Conservation (phyloP, 2,888 invertebrate species). For the Marasmarcha lunaedactyla region DNA sequence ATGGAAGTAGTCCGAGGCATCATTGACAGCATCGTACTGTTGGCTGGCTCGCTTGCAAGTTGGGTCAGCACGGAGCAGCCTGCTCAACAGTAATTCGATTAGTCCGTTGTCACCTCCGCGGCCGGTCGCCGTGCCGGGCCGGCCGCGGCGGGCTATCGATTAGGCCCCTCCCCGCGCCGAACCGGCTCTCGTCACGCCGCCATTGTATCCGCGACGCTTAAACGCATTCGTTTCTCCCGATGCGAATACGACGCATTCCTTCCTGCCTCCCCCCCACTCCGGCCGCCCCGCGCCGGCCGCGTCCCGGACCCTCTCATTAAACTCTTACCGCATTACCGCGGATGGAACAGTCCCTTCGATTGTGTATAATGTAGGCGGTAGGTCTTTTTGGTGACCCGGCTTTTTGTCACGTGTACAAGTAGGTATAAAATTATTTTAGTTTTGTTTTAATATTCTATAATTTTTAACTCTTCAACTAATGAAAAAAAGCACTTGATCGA, state of each 20-base stretch:
- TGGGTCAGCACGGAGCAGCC: too few species aligned
- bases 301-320: slow-evolving; percentile 48
- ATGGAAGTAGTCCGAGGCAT: too few species aligned
- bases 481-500: too few species aligned
- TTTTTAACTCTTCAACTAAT: too few species aligned
- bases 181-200: slow-evolving; percentile 71
- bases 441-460: too few species aligned
- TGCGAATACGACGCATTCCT: slow-evolving; percentile 71
- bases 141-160: slow-evolving; percentile 70
- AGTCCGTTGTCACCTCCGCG: slow-evolving; percentile 69
- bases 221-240: slow-evolving; percentile 71
- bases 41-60: too few species aligned
- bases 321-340: slow-evolving; percentile 24
- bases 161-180: slow-evolving; percentile 59
- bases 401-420: too few species aligned
- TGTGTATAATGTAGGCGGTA: too few species aligned
- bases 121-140: slow-evolving; percentile 68
- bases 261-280: slow-evolving; percentile 52
- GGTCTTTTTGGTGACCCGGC: too few species aligned
- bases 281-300: slow-evolving; percentile 25
- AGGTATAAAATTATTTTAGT: too few species aligned
- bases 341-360: too few species aligned
- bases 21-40: too few species aligned
- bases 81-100: slow-evolving; percentile 66
- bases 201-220: slow-evolving; percentile 71